Conservation (phyloP, 1,140 invertebrate species). For the Drosophila watanabei region DNA sequence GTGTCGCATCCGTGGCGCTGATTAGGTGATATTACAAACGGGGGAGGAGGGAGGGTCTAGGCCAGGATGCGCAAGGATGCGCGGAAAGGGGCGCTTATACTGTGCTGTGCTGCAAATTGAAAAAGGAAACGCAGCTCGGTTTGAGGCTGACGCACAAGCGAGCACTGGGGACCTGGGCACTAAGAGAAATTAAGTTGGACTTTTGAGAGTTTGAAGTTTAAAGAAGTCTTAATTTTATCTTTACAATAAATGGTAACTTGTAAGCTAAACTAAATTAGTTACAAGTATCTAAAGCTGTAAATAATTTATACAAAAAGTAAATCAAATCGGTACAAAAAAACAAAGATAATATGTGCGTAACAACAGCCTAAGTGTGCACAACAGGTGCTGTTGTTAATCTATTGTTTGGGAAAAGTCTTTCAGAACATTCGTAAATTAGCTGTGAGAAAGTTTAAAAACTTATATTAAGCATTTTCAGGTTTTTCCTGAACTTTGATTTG, state of each 20-base stretch:
- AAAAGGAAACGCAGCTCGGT: constrained; percentile 63
- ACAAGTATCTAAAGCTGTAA: too few species aligned
- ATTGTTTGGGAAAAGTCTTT: background rate
- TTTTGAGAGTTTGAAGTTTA: background rate
- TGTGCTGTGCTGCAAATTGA: constrained; percentile 62
- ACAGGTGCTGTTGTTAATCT: too few species aligned
- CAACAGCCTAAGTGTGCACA: too few species aligned
- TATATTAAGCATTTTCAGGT: too few species aligned
- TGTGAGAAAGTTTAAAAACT: too few species aligned
- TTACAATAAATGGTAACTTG: too few species aligned
- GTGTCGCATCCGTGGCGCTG: constrained; percentile 71
- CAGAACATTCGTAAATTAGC: background rate
- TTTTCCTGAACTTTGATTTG: too few species aligned
- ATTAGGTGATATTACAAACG: constrained; percentile 77
- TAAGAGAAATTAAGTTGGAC: background rate
- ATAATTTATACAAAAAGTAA: too few species aligned
- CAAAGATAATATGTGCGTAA: too few species aligned
- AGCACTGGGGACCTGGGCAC: constrained; percentile 23
- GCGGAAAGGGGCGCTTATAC: constrained; percentile 16
- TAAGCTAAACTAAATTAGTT: too few species aligned
- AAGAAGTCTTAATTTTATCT: background rate
- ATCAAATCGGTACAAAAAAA: too few species aligned
- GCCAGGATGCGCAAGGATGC: constrained; percentile 11
- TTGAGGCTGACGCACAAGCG: constrained; percentile 64
- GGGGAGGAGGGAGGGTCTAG: constrained; percentile 8